Percentiles rank a stretch among this genome's conserved stretches.
These are phyloP conservation scores for Pachymerium ferrugineum DNA, from an alignment of 2,888 invertebrate species.

Conservation along the genomic window DNA sequence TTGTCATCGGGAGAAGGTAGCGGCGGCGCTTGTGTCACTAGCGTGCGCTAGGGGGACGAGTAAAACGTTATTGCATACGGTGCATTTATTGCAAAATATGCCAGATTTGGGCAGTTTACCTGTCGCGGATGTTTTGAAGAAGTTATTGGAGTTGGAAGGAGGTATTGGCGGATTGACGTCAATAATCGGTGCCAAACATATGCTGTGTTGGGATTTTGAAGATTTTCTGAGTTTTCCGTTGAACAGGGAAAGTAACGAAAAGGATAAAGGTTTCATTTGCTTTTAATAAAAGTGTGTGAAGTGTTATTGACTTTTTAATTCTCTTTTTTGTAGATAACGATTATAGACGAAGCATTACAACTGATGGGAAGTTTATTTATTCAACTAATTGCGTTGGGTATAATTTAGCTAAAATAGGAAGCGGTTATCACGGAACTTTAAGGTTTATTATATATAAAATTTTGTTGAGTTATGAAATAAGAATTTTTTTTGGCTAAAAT, in stretches of 20 bases:
- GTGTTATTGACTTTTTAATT: background rate
- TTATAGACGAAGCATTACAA: constrained; percentile 43
- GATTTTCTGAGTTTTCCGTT: constrained; percentile 29
- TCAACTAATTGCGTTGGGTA: constrained; percentile 45
- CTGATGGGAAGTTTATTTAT: constrained; percentile 46
- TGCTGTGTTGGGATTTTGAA: constrained; percentile 36
- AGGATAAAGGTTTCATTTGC: constrained; percentile 24
- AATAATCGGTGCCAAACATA: constrained; percentile 32
- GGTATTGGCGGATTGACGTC: constrained; percentile 32
- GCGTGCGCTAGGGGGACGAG: constrained; percentile 43
- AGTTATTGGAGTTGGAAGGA: constrained; percentile 35
- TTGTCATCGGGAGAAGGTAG: constrained; percentile 42
- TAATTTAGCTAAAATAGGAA: constrained; percentile 47
- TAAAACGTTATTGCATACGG: constrained; percentile 33
- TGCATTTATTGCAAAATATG: constrained; percentile 35
- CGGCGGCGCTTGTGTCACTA: constrained; percentile 45
- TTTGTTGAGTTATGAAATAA: background rate
- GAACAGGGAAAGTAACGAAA: constrained; percentile 31
- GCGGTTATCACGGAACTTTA: constrained; percentile 46
- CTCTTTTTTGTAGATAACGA: constrained; percentile 41
- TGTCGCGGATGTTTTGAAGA: constrained; percentile 31
- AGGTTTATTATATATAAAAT: constrained; percentile 40
- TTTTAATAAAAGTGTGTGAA: background rate
- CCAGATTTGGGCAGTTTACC: constrained; percentile 30
- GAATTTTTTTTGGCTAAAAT: constrained; percentile 32